Base-by-base conservation (phyloP, 2,797 vertebrate genomes). In the Silurus aristotelis region DNA sequence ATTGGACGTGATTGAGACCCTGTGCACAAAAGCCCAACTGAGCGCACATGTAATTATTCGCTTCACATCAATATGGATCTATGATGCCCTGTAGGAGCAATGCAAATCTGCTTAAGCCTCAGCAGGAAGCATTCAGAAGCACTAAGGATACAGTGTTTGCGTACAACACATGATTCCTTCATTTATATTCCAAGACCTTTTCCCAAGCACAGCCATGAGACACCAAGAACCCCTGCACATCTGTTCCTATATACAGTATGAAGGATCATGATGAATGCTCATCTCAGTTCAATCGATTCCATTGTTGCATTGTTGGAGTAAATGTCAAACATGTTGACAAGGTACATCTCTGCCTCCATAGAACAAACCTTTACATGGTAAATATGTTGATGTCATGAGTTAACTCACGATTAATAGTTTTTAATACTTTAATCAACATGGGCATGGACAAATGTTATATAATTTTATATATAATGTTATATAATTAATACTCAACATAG, bases 111-210 rank as follows among this genome's bases (percentile, higher is more conserved):
- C 13, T 22, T 82, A 71, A 60, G 66, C 72, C 76, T 82, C 7
- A 55, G 38, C 58, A 75, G 25, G 31, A 81, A 68, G 79, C 17
- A 31, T 46, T 72, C 68, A 60, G 67, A 27, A 60, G 10, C 58
- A 13, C 60, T 55, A 25, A 27, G 61, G 80, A 80, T 76, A 67
- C 70, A 55, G 19, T 20, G 63, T 85, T 78, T 83, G 77, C 67
- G 83, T 85, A 83, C 43, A 68, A 67, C n/a, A 80, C 67, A 87
- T 56, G 66, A 12, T 63, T 85, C 60, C 48, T 55, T 89, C 72
- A 84, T 89, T 88, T 63, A 88, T 88, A 87, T 88, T 87, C 77
- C 83, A 17, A 89, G 85, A 88, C n/a, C 22, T 87, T 87, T 87
- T 88, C 85, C 86, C 87, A 43, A 84, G 87, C 83, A 85, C 46